Percentiles rank a stretch among this genome's conserved stretches.
Conservation (phyloP, 2,797 vertebrate species). For the Menidia menidia region DNA sequence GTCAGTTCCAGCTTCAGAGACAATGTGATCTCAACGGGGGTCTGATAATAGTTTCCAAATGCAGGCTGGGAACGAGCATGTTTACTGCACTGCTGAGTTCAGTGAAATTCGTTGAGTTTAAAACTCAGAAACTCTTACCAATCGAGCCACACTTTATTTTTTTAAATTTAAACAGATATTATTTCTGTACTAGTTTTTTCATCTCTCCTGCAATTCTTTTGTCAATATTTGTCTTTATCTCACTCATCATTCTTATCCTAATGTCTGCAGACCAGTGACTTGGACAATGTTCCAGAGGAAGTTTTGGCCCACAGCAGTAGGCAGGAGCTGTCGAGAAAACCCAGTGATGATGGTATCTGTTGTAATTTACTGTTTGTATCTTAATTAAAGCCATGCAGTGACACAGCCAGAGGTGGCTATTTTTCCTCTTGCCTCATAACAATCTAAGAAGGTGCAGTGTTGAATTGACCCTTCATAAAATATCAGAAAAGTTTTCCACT, state of each 20-base stretch:
- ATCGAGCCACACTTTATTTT: neutral
- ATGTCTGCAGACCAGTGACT: constrained; percentile 87
- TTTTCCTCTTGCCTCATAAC: constrained; percentile 20
- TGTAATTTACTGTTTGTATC: constrained; percentile 32
- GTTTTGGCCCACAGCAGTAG: constrained; percentile 81
- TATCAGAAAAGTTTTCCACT: constrained; percentile 24
- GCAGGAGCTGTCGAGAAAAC: constrained; percentile 86
- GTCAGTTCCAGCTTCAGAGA: constrained; percentile 33
- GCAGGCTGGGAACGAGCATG: constrained; percentile 41
- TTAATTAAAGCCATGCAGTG: constrained; percentile 42
- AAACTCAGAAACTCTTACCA: neutral
- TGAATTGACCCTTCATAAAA: constrained; percentile 28
- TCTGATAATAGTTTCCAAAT: constrained; percentile 74
- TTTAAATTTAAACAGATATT: neutral
- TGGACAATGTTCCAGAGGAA: constrained; percentile 94
- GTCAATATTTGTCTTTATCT: neutral
- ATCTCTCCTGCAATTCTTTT: neutral
- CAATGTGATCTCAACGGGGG: constrained; percentile 61
- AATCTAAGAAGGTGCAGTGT: constrained; percentile 35
- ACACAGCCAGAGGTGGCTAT: constrained; percentile 28
- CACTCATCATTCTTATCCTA: neutral
- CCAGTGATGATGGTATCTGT: constrained; percentile 88
- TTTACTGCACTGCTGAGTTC: constrained; percentile 30
- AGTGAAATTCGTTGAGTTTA: constrained; percentile 2
- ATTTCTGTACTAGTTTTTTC: neutral